Base-by-base conservation (phyloP, 2,888 invertebrate species). In the Drosophila parthenogenetica region DNA sequence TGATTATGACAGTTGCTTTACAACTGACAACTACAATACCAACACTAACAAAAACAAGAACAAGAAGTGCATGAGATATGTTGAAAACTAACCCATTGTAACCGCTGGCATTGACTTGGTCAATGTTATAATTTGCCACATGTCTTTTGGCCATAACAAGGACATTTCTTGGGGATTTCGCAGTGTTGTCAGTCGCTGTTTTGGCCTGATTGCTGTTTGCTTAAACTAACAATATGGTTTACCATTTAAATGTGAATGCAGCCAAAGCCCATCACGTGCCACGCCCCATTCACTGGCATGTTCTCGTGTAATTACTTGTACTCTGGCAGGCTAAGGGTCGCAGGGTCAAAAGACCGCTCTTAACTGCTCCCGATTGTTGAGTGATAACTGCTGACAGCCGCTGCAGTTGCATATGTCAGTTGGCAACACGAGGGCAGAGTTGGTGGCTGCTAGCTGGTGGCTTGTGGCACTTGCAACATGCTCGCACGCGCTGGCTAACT, bases 1-100 rank as follows among this genome's bases (percentile, higher is more conserved):
- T 83, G 81, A 86, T 89, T 89, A 88, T 88, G 89, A 80, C 87
- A 86, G 87, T 77, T 65, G 81, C 54, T 63, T 88, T 67, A 76
- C 87, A 85, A 71, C 75, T 63, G 63, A 42, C 75, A 69, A 29
- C 29, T 29, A 29, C 13, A 13, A 35, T 11, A 5, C 1, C 32
- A 8, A 32, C 29, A 29, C 5, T 1, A 22, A 63, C 59, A 67
- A 42, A 29, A 75, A 51, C 60, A 60, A 60, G 37, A 60, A 17
- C 19, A 50, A 35, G 42, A 61, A 29, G 39, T 60, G 58, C 48
- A 39, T 51, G 32, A 48, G 53, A 51, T 53, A 61, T 37, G 45
- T 42, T 55, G 65, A 67, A 42, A 55, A 54, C 59, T 64, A 72
- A 72, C 62, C 80, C 59, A 72, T 72, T 79, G 80, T 61, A 57